Conservation (phyloP, 2,113 vertebrate genomes). For the Speoplatyrhinus poulsoni region DNA sequence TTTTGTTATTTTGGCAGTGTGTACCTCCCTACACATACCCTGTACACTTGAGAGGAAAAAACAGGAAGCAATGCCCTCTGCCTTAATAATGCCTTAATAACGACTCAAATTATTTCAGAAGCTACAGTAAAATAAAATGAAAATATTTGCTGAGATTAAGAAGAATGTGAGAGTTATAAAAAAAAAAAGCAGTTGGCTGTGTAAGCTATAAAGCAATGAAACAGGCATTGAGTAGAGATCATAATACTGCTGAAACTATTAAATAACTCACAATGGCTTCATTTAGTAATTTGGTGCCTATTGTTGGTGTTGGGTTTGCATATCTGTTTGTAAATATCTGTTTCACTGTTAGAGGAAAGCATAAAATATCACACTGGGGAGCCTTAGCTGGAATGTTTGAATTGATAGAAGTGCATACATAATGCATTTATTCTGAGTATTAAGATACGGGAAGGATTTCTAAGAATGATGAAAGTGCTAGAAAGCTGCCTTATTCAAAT, state of each 20-base stretch:
- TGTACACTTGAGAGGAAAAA: too few relatives aligned
- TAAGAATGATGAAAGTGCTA: slow-evolving; percentile 39
- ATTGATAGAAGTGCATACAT: slow-evolving; percentile 40
- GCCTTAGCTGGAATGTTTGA: slow-evolving; percentile 42
- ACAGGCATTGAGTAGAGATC: slow-evolving; percentile 29
- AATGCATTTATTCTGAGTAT: slow-evolving; percentile 49
- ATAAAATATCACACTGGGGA: slow-evolving; percentile 40
- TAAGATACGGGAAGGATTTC: slow-evolving; percentile 32
- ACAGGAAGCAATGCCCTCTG: too few relatives aligned
- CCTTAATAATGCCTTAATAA: too few relatives aligned
- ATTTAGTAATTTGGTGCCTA: slow-evolving; percentile 32
- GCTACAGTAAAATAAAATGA: too few relatives aligned
- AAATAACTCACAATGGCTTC: slow-evolving; percentile 14
- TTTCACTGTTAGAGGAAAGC: slow-evolving; percentile 32
- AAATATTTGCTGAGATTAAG: too few relatives aligned
- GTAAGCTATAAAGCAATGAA: slow-evolving; percentile 23
- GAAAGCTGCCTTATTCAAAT: slow-evolving; percentile 25
- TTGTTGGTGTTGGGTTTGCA: slow-evolving; percentile 31
- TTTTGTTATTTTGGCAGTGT: too few relatives aligned
- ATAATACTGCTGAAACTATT: background rate
- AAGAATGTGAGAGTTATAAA: too few relatives aligned
- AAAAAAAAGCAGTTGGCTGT: background rate
- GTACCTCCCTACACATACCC: too few relatives aligned
- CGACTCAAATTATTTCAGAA: too few relatives aligned
- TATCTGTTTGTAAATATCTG: slow-evolving; percentile 53